Conservation (phyloP, 1,140 invertebrate genomes). For the Drosophila suzukii region DNA sequence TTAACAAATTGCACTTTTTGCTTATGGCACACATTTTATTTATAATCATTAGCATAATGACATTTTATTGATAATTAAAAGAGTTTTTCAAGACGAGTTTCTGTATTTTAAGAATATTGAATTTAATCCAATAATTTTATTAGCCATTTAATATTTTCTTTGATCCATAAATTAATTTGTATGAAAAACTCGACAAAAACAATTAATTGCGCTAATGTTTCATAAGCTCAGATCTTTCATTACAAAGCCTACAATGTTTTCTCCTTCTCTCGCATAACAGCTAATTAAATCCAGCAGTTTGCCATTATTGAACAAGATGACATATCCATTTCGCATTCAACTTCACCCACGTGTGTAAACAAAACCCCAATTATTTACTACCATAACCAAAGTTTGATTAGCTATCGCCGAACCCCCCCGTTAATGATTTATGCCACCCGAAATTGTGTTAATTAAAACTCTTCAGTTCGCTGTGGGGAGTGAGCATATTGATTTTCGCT, state of each 20-base stretch:
- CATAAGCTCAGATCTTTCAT: neutral
- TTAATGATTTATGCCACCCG: constrained; percentile 39
- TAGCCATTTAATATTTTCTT: neutral
- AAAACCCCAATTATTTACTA: neutral
- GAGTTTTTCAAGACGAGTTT: too few relatives aligned
- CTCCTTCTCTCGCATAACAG: neutral
- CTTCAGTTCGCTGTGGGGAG: constrained; percentile 11
- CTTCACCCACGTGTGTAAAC: constrained; percentile 2
- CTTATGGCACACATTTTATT: neutral
- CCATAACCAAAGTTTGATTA: constrained; percentile 19
- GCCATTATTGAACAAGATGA: neutral
- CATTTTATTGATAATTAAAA: too few relatives aligned
- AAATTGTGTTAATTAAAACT: constrained; percentile 50
- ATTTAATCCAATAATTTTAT: too few relatives aligned
- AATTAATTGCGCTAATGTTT: neutral
- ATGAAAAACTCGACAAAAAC: neutral
- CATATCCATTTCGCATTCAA: neutral
- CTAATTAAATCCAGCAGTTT: neutral
- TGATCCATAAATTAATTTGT: too few relatives aligned
- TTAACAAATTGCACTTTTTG: neutral
- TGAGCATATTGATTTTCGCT: constrained; percentile 48
- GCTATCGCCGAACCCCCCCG: constrained; percentile 15
- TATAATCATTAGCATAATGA: too few relatives aligned
- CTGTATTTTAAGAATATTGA: too few relatives aligned
- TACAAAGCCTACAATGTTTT: neutral